Evolutionary conservation across 1,140 invertebrate species (phyloP).

Genomic region (Trissolcus basalis): DNA sequence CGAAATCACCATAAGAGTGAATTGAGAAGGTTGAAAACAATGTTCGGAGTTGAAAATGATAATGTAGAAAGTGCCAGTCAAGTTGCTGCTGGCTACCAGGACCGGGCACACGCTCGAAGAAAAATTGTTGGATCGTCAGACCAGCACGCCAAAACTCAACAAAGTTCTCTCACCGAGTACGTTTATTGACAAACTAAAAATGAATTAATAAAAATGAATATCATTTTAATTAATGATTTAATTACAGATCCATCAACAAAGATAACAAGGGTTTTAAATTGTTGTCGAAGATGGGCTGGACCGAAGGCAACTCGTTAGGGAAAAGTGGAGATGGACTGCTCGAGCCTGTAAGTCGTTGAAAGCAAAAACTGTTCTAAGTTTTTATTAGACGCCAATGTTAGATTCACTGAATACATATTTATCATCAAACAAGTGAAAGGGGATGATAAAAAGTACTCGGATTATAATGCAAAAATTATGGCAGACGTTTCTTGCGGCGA

Average conservation of each 20-base stretch:
- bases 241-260: slow-evolving; percentile 82
- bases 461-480: neutral
- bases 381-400: neutral
- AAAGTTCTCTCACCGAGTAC: slow-evolving; percentile 87
- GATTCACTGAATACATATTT: too few species aligned
- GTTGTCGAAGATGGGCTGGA: slow-evolving; percentile 94
- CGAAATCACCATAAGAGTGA: slow-evolving; percentile 81
- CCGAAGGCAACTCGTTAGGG: slow-evolving; percentile 89
- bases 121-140: slow-evolving; percentile 87
- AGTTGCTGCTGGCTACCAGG: slow-evolving; percentile 80
- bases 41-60: slow-evolving; percentile 84
- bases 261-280: slow-evolving; percentile 93
- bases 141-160: slow-evolving; percentile 87
- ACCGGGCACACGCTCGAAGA: slow-evolving; percentile 86
- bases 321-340: slow-evolving; percentile 83
- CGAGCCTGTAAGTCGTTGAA: slow-evolving; percentile 90
- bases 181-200: too few species aligned
- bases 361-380: neutral
- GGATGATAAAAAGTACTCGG: neutral
- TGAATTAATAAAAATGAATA: too few species aligned
- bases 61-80: slow-evolving; percentile 70
- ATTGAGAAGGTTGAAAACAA: slow-evolving; percentile 86
- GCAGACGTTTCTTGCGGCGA: slow-evolving; percentile 12
- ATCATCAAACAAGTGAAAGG: neutral
- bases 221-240: neutral